Conservation (phyloP, 2,113 vertebrate genomes). For the Tylochromis polylepis region DNA sequence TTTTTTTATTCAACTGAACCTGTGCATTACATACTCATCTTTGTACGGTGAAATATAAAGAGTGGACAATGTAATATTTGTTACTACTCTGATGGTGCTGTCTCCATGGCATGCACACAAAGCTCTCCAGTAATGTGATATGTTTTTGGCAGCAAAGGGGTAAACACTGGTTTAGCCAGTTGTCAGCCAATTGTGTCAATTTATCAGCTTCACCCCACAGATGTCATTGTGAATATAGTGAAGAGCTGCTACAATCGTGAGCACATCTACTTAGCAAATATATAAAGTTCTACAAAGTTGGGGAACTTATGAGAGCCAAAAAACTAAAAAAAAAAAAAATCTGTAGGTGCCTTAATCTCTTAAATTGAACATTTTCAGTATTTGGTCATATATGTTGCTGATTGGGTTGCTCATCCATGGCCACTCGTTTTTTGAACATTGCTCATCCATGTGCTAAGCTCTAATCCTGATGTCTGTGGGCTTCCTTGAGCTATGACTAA, state of each 20-base stretch:
- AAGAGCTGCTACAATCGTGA: neutral
- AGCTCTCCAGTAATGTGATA: neutral
- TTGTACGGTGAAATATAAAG: neutral
- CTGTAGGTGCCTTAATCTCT: too few relatives aligned
- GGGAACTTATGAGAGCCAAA: too few relatives aligned
- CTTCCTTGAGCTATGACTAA: neutral
- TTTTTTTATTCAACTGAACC: neutral
- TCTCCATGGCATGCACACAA: neutral
- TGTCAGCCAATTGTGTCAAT: neutral
- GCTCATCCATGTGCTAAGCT: too few relatives aligned
- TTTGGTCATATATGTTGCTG: too few relatives aligned
- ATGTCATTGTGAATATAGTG: neutral
- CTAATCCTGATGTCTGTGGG: neutral
- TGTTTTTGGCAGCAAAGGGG: neutral
- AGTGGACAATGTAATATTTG: neutral
- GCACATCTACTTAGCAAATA: too few relatives aligned
- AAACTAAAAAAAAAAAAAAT: too few relatives aligned
- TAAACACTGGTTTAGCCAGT: neutral
- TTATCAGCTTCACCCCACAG: neutral
- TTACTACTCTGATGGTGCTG: neutral
- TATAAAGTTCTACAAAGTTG: too few relatives aligned
- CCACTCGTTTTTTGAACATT: too few relatives aligned
- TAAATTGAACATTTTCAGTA: too few relatives aligned
- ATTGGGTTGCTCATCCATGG: too few relatives aligned
- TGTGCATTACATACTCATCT: neutral